Base-by-base conservation (phyloP, 2,888 invertebrate species). In the Oscheius onirici region DNA sequence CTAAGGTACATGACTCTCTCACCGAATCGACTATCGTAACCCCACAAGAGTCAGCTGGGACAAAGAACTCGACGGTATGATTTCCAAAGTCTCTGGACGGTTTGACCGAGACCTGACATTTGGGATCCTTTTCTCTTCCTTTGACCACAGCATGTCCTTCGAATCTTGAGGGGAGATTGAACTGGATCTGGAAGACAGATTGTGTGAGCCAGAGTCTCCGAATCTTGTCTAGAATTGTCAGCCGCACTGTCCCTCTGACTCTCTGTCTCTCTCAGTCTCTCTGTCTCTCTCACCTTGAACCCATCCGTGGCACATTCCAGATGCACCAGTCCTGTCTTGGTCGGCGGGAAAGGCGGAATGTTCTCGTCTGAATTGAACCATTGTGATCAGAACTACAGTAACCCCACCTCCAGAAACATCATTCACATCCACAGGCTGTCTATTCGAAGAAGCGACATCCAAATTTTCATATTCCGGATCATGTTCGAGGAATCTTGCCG, bases 111-210 rank as follows among this genome's bases (percentile, higher is more conserved):
- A 58, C 58, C n/a, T 75, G 73, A 54, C 81, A 81, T 10, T 73
- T 65, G 6, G 60, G 72, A 57, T 79, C 77, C 51, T 81, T 77
- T 55, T 73, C 72, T 17, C 77, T 74, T 15, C 81, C 81, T 63
- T 81, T 79, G 3, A 81, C 79, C 2, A 75, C 73, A 0, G 74
- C 72, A 13, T 75, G 71, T 1, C 81, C 81, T 13, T 65, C 43
- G 73, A 79, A 81, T 6, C 69, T 73, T 1, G 55, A 26, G 8
- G 77, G 77, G n/a, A 76, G 66, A 8, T 58, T 73, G 13, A 79
- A 58, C 10, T 72, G 55, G n/a, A 77, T 75, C 71, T 70, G 51
- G n/a, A n/a, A n/a, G n/a, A n/a, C n/a, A n/a, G n/a, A n/a, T n/a
- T n/a, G n/a, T n/a, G n/a, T n/a, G n/a, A n/a, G n/a, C n/a, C n/a